Percentiles rank a stretch among this genome's conserved stretches.
Conservation (phyloP, 2,888 invertebrate species). For the Lamellibrachia columna region DNA sequence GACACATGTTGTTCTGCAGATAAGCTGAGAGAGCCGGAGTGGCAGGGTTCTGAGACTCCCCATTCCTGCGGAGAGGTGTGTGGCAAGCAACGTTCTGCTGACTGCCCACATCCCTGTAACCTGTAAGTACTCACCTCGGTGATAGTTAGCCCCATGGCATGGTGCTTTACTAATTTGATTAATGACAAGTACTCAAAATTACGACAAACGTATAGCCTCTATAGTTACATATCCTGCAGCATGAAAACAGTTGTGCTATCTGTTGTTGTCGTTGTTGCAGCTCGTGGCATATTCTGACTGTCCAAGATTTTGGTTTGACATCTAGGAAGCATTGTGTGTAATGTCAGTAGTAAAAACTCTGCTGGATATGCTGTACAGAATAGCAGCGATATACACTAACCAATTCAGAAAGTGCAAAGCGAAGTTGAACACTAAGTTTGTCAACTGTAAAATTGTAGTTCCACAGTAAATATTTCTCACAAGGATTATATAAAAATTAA, state of each 20-base stretch:
- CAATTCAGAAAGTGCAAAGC: neutral
- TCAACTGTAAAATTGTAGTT: neutral
- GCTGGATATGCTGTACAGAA: no score
- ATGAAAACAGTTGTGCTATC: neutral
- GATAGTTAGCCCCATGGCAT: no score
- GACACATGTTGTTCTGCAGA: constrained; percentile 43
- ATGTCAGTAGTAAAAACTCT: no score
- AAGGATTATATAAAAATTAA: neutral
- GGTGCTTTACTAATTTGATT: no score
- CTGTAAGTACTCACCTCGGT: constrained; percentile 65
- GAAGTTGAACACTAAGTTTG: neutral
- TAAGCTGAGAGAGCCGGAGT: constrained; percentile 64
- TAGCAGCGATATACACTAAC: neutral
- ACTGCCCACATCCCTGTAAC: constrained; percentile 73
- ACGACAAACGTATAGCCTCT: neutral
- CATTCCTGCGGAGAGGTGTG: constrained; percentile 94
- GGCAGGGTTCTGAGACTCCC: constrained; percentile 80
- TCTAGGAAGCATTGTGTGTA: no score
- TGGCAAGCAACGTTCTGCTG: constrained; percentile 68
- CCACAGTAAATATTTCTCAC: neutral
- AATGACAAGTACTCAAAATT: no score
- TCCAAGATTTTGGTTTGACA: neutral
- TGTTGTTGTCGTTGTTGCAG: neutral
- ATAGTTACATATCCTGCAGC: neutral
- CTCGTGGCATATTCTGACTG: neutral